A percentile compares a stretch with the other conserved stretches of the same genome.
phyloP scores from a whole-genome alignment of 2,888 invertebrate species.

The Hoplodrina blanda region DNA sequence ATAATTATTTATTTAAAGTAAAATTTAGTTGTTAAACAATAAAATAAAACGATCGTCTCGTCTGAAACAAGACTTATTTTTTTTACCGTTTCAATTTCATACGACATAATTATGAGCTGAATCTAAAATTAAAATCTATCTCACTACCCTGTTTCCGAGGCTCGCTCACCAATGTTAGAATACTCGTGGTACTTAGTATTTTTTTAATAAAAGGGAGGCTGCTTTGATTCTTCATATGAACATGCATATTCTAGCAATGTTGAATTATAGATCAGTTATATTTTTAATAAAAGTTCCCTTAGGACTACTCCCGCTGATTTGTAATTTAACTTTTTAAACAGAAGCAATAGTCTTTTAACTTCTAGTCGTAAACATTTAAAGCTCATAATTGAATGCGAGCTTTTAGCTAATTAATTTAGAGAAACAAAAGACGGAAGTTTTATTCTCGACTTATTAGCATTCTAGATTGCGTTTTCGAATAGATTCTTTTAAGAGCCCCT shows the following conservation, averaged over 20 bases:
- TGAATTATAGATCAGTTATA: slow-evolving; percentile 22
- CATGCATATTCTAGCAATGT: slow-evolving; percentile 44
- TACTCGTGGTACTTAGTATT: slow-evolving; percentile 66
- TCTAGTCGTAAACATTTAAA: not conserved
- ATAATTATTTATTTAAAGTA: too few species aligned
- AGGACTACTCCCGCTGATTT: slow-evolving; percentile 1
- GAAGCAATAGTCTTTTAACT: not conserved
- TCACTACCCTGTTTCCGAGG: slow-evolving; percentile 67
- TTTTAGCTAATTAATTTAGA: slow-evolving; percentile 8
- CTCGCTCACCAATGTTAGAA: slow-evolving; percentile 65
- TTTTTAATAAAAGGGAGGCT: slow-evolving; percentile 60
- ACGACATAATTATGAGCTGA: slow-evolving; percentile 70
- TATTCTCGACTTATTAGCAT: slow-evolving; percentile 33
- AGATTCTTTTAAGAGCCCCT: slow-evolving; percentile 24
- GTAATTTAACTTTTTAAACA: not conserved
- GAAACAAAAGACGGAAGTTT: slow-evolving; percentile 31
- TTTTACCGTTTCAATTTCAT: slow-evolving; percentile 44
- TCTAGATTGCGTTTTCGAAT: slow-evolving; percentile 35
- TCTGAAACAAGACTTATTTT: not conserved
- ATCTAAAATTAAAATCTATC: slow-evolving; percentile 79
- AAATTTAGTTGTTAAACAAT: too few species aligned
- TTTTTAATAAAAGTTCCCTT: slow-evolving; percentile 28
- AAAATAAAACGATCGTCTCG: not conserved
- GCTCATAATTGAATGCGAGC: slow-evolving; percentile 6
- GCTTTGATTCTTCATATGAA: slow-evolving; percentile 64